Evolutionary conservation across 1,140 invertebrate species (phyloP), one percentile per base, ranked within the genome.

Genomic region (Sarcophaga peregrina): DNA sequence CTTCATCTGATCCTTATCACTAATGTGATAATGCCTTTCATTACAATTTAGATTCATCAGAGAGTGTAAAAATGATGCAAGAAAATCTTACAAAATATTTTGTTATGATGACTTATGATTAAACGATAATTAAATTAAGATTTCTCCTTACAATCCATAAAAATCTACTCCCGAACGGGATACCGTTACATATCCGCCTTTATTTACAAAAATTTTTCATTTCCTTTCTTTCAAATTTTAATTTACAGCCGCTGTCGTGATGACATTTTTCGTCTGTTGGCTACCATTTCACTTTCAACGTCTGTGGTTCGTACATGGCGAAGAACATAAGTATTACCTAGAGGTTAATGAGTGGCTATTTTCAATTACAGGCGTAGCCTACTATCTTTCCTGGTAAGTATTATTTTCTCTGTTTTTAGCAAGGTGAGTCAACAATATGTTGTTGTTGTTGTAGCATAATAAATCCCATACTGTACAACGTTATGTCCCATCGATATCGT

Each of bases 181-280:
- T 37, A 4, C 1, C 25, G 25, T 37, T n/a, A n/a, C 25, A 37
- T 37, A 37, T 37, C 25, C 25, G 1, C 25, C 25, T 37, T 58
- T 58, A 37, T 81, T 25, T 13, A 10, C 45, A 72, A 72, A 6
- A 48, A 78, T 45, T 0, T 82, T 20, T 83, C 47, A 25, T 76
- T 74, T 74, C 11, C 50, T 72, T 74, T 47, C 73, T 72, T 48
- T 68, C 25, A 37, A 37, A 37, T 52, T 81, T 20, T 50, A 10
- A 47, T 17, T 84, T 84, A 48, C 92, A 99, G 98, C 96, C 86
- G 96, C 96, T 3, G 98, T 99, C 5, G 98, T 99, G 6, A 93
- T 98, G 4, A 96, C 96, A n/a, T 99, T 99, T 91, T 99, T 99
- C 91, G 91, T 98, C 3, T 98, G 97, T 91, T 99, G 97, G 97